Percentiles rank a stretch among this genome's conserved stretches.
phyloP scores from a whole-genome alignment of 2,888 invertebrate genomes.

The Odontomyia ornata region DNA sequence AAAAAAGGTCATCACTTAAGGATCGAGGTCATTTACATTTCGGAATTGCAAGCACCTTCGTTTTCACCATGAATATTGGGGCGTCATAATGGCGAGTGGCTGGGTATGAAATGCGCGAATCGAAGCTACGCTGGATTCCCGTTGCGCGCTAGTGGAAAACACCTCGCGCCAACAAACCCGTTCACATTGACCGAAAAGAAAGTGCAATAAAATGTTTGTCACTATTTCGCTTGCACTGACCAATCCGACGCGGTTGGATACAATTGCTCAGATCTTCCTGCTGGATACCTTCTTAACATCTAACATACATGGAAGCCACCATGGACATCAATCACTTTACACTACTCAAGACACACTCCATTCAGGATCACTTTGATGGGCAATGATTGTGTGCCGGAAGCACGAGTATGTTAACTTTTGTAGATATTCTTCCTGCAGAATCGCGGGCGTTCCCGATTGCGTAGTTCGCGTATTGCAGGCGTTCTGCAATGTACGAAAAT shows the following conservation, averaged over 20 bases:
- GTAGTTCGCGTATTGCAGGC: neutral
- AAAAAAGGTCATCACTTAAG: constrained; percentile 24
- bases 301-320: neutral
- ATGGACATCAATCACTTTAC: neutral
- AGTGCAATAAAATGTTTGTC: constrained; percentile 37
- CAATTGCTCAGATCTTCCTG: neutral
- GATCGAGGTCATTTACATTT: constrained; percentile 34
- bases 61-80: constrained; percentile 12
- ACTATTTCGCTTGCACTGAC: constrained; percentile 12
- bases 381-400: constrained; percentile 8
- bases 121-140: neutral
- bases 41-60: constrained; percentile 24
- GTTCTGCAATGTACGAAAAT: neutral
- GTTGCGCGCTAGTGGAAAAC: neutral
- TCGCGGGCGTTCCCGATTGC: neutral
- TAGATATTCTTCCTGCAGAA: neutral
- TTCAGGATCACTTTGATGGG: constrained; percentile 3
- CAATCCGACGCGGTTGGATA: neutral
- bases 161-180: neutral
- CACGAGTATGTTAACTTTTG: neutral
- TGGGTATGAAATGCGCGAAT: neutral
- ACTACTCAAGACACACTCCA: constrained; percentile 14
- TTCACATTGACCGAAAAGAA: constrained; percentile 27
- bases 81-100: neutral
- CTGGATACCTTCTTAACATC: neutral